Evolutionary conservation across 2,888 invertebrate species (phyloP).

Genomic region (Sinhomidia bicolor): DNA sequence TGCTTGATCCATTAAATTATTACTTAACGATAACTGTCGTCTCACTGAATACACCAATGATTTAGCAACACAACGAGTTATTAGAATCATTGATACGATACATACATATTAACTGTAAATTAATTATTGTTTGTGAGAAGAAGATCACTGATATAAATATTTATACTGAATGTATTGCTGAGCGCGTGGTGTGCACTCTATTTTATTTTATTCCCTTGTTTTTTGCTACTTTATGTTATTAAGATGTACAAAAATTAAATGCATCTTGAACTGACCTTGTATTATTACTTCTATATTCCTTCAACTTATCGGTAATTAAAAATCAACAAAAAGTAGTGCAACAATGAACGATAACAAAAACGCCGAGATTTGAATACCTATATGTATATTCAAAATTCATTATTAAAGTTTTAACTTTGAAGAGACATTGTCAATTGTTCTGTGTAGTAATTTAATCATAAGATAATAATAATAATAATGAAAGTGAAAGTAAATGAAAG

Average conservation of each 20-base stretch:
- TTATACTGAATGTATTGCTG: constrained; percentile 22
- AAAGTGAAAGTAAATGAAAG: constrained; percentile 62
- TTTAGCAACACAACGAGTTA: constrained; percentile 19
- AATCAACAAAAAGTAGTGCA: constrained; percentile 9
- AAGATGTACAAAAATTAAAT: constrained; percentile 44
- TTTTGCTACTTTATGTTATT: not conserved
- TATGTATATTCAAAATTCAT: not conserved
- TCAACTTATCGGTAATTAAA: too few species aligned
- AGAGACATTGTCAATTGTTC: too few species aligned
- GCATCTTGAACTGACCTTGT: constrained; percentile 53
- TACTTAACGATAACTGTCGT: not conserved
- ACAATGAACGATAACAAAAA: constrained; percentile 29
- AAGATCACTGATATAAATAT: constrained; percentile 1
- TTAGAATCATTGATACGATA: not conserved
- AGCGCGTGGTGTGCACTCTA: not conserved
- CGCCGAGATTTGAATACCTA: not conserved
- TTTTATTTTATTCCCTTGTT: not conserved
- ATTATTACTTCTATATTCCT: not conserved
- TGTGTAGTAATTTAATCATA: too few species aligned
- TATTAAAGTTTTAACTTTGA: not conserved
- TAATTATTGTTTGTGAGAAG: constrained; percentile 30
- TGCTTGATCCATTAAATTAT: not conserved
- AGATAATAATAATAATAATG: not conserved
- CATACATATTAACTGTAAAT: too few species aligned
- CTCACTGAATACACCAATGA: constrained; percentile 41